Evolutionary conservation across 2,113 vertebrate genomes (phyloP).

Genomic region (Caretta caretta): DNA sequence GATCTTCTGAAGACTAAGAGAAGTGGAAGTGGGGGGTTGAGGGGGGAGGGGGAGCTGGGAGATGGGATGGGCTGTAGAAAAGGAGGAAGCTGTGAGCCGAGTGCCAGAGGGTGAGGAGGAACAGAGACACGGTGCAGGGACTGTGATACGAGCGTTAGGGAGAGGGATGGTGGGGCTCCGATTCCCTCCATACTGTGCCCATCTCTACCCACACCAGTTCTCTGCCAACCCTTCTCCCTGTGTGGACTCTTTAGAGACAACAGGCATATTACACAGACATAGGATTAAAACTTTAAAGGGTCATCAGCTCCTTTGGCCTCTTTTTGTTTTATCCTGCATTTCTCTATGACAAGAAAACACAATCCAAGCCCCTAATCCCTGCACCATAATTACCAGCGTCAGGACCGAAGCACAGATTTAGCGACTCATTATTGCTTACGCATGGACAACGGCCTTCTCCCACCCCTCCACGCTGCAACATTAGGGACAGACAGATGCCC

Average conservation of each 20-base stretch:
- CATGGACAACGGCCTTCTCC: neutral
- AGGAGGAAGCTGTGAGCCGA: neutral
- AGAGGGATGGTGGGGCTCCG: neutral
- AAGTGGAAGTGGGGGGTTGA: neutral
- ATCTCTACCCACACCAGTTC: neutral
- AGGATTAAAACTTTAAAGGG: neutral
- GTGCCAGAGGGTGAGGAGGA: neutral
- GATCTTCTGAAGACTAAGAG: slow-evolving; percentile 44
- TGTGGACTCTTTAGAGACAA: neutral
- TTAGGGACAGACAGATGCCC: neutral
- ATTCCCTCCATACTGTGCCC: neutral
- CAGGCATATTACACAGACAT: neutral
- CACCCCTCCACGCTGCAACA: rapidly evolving
- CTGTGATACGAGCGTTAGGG: too few species aligned
- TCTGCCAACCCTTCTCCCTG: neutral
- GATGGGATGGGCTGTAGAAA: neutral
- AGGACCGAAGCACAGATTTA: slow-evolving; percentile 2
- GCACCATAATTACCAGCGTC: slow-evolving; percentile 48
- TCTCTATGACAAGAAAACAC: neutral
- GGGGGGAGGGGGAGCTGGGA: neutral
- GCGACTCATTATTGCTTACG: neutral
- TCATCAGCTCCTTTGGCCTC: slow-evolving; percentile 32
- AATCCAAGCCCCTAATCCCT: slow-evolving; percentile 18
- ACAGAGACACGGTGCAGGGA: neutral
- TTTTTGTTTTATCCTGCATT: slow-evolving; percentile 39